These are phyloP conservation scores for Actinia equina DNA, from an alignment of 64 coral and sea anemone species.

Conservation along the genomic window DNA sequence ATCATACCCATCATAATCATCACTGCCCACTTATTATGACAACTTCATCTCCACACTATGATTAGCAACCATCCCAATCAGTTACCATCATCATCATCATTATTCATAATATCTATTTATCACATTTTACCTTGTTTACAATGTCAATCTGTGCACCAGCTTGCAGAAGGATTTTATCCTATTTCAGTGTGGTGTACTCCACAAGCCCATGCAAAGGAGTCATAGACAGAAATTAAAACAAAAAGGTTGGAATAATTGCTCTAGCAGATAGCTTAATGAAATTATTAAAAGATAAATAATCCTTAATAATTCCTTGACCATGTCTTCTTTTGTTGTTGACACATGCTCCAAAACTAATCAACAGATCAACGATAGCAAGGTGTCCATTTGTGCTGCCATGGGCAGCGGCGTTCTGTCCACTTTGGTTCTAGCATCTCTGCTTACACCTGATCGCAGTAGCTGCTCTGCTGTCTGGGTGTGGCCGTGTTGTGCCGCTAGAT, in stretches of 20 bases:
- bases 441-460: slow-evolving; percentile 86
- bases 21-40: no score
- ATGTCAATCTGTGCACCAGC: slow-evolving; percentile 76
- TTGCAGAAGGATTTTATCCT: slow-evolving; percentile 72
- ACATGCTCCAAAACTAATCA: slow-evolving; percentile 87
- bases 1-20: no score
- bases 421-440: slow-evolving; percentile 97
- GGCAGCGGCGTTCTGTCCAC: slow-evolving; percentile 95
- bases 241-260: neutral
- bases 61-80: no score
- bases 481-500: slow-evolving; percentile 95
- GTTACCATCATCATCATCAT: no score
- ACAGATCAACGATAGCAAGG: slow-evolving; percentile 77
- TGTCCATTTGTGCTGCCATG: slow-evolving; percentile 98
- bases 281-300: neutral
- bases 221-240: slow-evolving; percentile 38
- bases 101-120: no score
- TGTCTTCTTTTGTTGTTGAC: slow-evolving; percentile 92
- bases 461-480: slow-evolving; percentile 90
- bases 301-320: slow-evolving; percentile 40
- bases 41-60: no score
- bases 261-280: no score
- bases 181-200: slow-evolving; percentile 90
- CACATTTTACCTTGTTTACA: slow-evolving; percentile 88
- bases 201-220: slow-evolving; percentile 99